Conservation (phyloP, 2,113 vertebrate species). For the Orientallactaga bullata region DNA sequence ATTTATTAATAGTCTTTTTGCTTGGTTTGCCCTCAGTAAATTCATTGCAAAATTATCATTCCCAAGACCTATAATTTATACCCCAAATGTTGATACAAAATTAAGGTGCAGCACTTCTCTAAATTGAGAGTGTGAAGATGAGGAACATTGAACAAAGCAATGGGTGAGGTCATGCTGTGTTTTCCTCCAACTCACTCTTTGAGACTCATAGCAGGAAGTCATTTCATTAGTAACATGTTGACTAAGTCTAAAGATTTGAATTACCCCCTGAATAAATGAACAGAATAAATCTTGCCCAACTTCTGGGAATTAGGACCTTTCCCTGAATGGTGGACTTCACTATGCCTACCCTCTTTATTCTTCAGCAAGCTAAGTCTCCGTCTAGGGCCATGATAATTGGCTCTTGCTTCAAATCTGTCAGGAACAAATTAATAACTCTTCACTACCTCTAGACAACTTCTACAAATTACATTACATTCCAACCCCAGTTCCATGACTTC, state of each 20-base stretch:
- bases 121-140: not conserved
- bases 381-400: not conserved
- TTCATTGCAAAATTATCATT: not conserved
- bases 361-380: not conserved
- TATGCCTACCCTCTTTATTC: not conserved
- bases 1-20: not conserved
- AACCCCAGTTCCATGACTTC: too few species aligned
- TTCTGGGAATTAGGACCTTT: not conserved
- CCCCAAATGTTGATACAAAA: not conserved
- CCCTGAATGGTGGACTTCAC: not conserved
- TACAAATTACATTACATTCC: not conserved
- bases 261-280: not conserved
- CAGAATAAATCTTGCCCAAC: not conserved
- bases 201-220: not conserved
- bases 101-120: accelerated
- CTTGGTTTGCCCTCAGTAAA: not conserved
- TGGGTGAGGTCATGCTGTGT: not conserved
- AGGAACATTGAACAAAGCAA: not conserved
- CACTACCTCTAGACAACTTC: not conserved
- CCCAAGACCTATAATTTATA: not conserved
- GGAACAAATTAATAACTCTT: not conserved
- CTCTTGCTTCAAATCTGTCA: too few species aligned
- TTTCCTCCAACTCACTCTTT: not conserved
- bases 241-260: not conserved
- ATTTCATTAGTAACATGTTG: not conserved